Base-by-base conservation (phyloP, 1,140 invertebrate species). In the Rhyacophila brunnea region DNA sequence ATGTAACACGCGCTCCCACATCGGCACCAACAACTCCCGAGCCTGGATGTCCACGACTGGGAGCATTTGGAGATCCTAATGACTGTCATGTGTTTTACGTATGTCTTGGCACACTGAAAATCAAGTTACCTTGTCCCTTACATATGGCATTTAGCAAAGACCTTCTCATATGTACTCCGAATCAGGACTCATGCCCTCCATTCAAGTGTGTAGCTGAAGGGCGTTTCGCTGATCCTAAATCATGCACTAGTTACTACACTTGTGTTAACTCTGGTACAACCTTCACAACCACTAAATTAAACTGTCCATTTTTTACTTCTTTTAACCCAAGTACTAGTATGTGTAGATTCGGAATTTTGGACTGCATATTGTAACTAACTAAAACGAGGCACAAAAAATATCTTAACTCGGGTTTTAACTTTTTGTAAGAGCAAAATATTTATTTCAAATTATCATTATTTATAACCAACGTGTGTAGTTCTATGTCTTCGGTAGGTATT, bases 51-150 rank as follows among this genome's bases (percentile, higher is more conserved):
- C 51, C 51, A 15, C 43, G 40, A 54, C 1, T n/a, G 11, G 42
- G 42, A 6, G 11, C 40, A 10, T 54, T 44, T 11, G 51, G 51
- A 32, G 51, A 54, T 42, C 40, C 40, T 34, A 14, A 35, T 6
- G 34, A 54, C 23, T 54, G 51, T 23, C 40, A 32, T 15, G 44
- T 45, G n/a, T 54, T 32, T 34, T 54, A 54, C 42, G 32, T 6
- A 10, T 54, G 51, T 14, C 0, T 45, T 17, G 23, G 20, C 14
- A 10, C 23, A 17, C 2, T 17, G 5, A 6, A 45, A 45, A 10
- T 45, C 2, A 15, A 45, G 11, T 19, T 45, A 4, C 3, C 5
- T 11, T 45, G 43, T 45, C 43, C 18, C 10, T 19, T 19, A 6
- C 4, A 45, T 10, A 45, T 11, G 43, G 18, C 17, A 5, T 45